These are phyloP conservation scores for Pomatorhinus ruficollis DNA, from an alignment of 2,113 vertebrate genomes.

Conservation along the genomic window DNA sequence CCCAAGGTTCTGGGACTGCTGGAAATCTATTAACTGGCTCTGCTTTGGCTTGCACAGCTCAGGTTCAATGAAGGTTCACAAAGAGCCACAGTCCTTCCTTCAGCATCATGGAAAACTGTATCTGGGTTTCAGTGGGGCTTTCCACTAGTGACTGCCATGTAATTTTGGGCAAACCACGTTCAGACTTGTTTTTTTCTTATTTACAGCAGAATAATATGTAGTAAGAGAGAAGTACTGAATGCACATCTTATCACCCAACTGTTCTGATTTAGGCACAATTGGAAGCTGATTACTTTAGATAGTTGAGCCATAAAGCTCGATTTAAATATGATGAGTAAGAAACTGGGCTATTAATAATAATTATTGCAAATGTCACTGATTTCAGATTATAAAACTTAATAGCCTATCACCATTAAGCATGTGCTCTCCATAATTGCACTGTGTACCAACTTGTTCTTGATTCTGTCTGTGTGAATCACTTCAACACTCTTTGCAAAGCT, in stretches of 20 bases:
- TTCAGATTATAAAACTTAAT: constrained; percentile 67
- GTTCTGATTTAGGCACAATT: constrained; percentile 1
- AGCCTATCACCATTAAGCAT: constrained; percentile 56
- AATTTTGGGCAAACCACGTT: neutral
- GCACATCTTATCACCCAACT: neutral
- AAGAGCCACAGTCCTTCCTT: neutral
- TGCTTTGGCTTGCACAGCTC: neutral
- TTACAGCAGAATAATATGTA: neutral
- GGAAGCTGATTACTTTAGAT: constrained; percentile 40
- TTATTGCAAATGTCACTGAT: constrained; percentile 69
- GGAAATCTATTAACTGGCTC: neutral
- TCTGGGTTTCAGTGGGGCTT: neutral
- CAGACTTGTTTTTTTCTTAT: neutral
- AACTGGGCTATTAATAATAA: constrained; percentile 62
- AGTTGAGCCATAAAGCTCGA: constrained; percentile 47
- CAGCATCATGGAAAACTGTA: neutral
- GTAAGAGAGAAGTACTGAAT: neutral
- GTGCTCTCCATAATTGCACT: constrained; percentile 47
- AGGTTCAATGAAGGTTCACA: neutral
- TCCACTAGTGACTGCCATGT: neutral
- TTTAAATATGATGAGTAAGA: constrained; percentile 53
- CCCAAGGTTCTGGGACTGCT: neutral
- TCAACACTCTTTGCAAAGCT: neutral
- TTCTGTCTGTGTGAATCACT: neutral
- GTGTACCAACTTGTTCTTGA: constrained; percentile 36